A percentile compares a stretch with the other conserved stretches of the same genome.
Evolutionary conservation across 2,797 vertebrate species (phyloP).

Genomic region (Todus mexicanus): DNA sequence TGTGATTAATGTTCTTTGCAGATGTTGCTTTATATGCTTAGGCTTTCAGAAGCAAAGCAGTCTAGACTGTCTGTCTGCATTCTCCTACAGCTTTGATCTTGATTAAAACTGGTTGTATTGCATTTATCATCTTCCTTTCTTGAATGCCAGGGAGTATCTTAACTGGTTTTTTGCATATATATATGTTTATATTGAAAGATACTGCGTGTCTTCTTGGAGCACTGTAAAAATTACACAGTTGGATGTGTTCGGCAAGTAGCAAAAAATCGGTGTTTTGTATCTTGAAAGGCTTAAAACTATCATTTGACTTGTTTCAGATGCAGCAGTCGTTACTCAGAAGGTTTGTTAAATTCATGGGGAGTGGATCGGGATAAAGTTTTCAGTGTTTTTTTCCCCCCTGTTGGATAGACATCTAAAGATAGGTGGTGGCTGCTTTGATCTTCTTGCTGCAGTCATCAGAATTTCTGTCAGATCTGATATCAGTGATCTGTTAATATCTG

Average conservation of each 20-base stretch:
- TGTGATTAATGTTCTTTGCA: conserved; percentile 82
- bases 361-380: neutral
- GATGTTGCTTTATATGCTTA: conserved; percentile 83
- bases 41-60: conserved; percentile 71
- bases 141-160: conserved; percentile 57
- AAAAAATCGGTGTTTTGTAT: neutral
- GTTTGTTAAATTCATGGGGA: neutral
- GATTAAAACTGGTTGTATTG: conserved; percentile 80
- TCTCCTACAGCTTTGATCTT: conserved; percentile 82
- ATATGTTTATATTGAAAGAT: neutral
- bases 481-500: fast-evolving
- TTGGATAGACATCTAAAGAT: neutral
- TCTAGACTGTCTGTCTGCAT: conserved; percentile 83
- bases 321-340: neutral
- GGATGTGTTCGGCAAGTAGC: neutral
- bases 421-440: neutral
- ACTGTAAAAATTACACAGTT: neutral
- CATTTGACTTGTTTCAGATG: neutral
- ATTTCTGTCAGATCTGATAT: neutral
- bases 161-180: neutral
- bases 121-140: conserved; percentile 78
- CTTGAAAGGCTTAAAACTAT: neutral
- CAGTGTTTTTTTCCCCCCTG: neutral
- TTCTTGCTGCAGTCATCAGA: neutral
- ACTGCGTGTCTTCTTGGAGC: neutral